Evolutionary conservation across 1,140 invertebrate genomes (phyloP), one percentile per base, ranked within the genome.

Genomic region (Zaprionus lachaisei): DNA sequence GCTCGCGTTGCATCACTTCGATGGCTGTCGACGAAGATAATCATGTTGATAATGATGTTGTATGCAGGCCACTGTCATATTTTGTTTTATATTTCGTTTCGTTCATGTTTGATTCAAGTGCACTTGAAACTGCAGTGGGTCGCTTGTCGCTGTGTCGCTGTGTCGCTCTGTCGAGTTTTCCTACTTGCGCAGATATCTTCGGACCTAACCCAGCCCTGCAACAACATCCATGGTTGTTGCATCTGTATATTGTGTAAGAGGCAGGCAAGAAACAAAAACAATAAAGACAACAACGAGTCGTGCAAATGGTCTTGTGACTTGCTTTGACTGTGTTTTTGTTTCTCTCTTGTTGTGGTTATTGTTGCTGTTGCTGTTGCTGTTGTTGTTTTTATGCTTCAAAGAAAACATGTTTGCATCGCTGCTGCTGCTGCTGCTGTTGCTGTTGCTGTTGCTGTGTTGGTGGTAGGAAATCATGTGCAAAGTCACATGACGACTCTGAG

Each of bases 401-500:
- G 73, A 65, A 78, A 74, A 70, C 81, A 73, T 76, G 78, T 83
- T 81, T 57, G 55, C 72, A 51, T 14, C 4, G 63, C 38, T 47
- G 47, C 15, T 34, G 60, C 34, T 79, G 78, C 61, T 81, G 49
- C 20, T n/a, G n/a, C n/a, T n/a, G n/a, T 47, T 31, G 12, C 20
- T 72, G 84, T 89, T 79, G 78, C 61, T 81, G 49, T 47, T 31
- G 12, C 20, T 73, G 84, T 89, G 78, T 79, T 89, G 74, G 81
- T 89, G 84, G 81, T 87, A 87, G 84, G 84, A 89, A 89, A 89
- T 89, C 84, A 89, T 90, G 85, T 81, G 81, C 84, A 84, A 90
- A 89, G 84, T 89, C 84, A 90, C 77, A 90, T 90, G 84, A 79
- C 84, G 84, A 79, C 84, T 84, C 61, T 72, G 80, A 70, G 68